phyloP scores from a whole-genome alignment of 2,797 vertebrate species.

The Manis crassicaudata region DNA sequence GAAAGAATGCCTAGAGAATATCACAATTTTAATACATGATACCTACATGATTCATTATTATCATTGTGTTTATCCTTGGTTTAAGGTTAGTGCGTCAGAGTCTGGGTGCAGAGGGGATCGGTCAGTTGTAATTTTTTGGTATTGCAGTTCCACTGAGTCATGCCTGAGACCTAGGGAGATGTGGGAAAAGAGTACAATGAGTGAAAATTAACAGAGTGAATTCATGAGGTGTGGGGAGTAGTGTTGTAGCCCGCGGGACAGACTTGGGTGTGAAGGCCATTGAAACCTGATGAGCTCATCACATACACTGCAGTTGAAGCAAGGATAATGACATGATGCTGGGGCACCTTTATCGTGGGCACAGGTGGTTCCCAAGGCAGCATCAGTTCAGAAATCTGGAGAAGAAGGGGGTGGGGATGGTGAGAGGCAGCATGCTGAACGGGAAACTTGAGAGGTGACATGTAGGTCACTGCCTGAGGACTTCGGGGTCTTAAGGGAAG shows the following conservation, averaged over 20 bases:
- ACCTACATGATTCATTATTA: background rate
- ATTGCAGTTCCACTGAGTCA: background rate
- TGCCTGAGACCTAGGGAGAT: background rate
- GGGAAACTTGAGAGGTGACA: background rate
- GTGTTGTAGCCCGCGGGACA: background rate
- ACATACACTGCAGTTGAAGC: fast-evolving
- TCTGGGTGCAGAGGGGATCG: background rate
- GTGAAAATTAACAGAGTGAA: background rate
- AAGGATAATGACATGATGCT: background rate
- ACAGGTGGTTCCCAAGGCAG: background rate
- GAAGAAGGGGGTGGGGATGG: background rate
- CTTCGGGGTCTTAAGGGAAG: background rate
- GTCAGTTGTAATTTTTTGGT: background rate
- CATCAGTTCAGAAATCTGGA: background rate
- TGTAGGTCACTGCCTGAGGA: background rate
- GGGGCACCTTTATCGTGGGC: background rate
- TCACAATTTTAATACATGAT: background rate
- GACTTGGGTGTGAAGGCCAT: too few relatives aligned
- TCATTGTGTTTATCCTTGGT: background rate
- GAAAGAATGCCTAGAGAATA: background rate
- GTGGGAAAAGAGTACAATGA: background rate
- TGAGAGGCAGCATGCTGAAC: fast-evolving
- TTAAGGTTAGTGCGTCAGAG: background rate
- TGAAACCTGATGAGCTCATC: background rate
- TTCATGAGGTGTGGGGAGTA: background rate